Conservation (phyloP, 2,888 invertebrate species). For the Endotricha flammealis region DNA sequence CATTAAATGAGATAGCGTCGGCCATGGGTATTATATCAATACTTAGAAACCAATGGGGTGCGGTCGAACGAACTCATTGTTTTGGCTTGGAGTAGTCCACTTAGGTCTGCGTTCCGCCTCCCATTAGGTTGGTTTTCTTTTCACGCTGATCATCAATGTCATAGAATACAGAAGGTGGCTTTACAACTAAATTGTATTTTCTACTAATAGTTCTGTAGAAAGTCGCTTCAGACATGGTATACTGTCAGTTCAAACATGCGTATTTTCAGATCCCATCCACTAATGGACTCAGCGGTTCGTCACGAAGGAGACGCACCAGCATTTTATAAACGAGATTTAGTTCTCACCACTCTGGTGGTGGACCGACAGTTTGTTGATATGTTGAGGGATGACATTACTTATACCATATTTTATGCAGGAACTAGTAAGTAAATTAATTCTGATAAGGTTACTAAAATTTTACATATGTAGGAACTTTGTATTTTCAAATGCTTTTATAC, state of each 20-base stretch:
- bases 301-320: constrained; percentile 80
- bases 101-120: constrained; percentile 6
- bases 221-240: too few relatives aligned
- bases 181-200: too few relatives aligned
- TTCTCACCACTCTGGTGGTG: constrained; percentile 80
- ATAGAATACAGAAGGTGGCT: too few relatives aligned
- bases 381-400: constrained; percentile 71
- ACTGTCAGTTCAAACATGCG: too few relatives aligned
- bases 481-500: too few relatives aligned
- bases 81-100: constrained; percentile 6
- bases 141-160: too few relatives aligned
- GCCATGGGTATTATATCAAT: constrained; percentile 10
- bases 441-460: too few relatives aligned
- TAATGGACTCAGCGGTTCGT: constrained; percentile 84
- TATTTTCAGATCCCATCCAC: constrained; percentile 82
- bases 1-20: constrained; percentile 9
- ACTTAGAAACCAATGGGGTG: constrained; percentile 4
- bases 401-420: constrained; percentile 80
- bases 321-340: constrained; percentile 80
- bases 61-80: constrained; percentile 8
- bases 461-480: too few relatives aligned
- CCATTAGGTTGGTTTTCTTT: too few relatives aligned
- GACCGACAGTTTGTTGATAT: constrained; percentile 78
- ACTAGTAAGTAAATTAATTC: constrained; percentile 67
- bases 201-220: too few relatives aligned